phyloP scores from a whole-genome alignment of 2,888 invertebrate species.

The Alviniconcha strummeri region DNA sequence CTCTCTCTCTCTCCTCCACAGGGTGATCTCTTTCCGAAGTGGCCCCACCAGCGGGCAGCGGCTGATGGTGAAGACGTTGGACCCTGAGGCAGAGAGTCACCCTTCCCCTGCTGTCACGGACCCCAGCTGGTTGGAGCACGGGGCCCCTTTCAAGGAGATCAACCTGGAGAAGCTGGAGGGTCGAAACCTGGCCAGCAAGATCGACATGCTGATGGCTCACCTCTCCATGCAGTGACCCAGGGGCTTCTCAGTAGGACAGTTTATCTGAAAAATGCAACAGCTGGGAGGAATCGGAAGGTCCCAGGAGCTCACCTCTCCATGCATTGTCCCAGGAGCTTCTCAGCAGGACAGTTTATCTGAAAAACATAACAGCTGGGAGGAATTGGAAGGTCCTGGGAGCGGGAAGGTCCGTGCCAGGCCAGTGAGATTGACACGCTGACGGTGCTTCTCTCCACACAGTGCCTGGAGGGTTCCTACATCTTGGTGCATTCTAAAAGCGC shows the following conservation, averaged over 20 bases:
- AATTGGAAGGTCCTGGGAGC: constrained; percentile 78
- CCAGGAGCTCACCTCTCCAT: constrained; percentile 76
- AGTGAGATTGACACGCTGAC: too few species aligned
- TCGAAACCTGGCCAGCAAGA: constrained; percentile 95
- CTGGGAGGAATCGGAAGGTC: neutral
- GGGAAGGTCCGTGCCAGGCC: too few species aligned
- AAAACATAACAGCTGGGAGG: neutral
- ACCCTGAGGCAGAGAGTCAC: constrained; percentile 81
- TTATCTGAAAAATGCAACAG: neutral
- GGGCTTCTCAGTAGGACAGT: neutral
- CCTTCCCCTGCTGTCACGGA: constrained; percentile 82
- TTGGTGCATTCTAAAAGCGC: neutral
- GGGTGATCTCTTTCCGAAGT: constrained; percentile 91
- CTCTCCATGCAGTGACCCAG: constrained; percentile 16
- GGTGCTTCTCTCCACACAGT: constrained; percentile 15
- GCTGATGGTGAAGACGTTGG: constrained; percentile 91
- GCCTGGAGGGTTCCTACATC: neutral
- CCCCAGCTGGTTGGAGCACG: constrained; percentile 94
- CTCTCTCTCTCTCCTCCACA: constrained; percentile 42
- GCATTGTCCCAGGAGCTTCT: neutral
- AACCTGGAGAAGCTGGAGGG: constrained; percentile 96
- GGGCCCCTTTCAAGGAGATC: constrained; percentile 87
- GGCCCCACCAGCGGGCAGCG: constrained; percentile 91
- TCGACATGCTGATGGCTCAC: constrained; percentile 93
- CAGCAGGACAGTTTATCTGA: neutral